Conservation (phyloP, 2,113 vertebrate genomes). For the Hepsetus odoe region DNA sequence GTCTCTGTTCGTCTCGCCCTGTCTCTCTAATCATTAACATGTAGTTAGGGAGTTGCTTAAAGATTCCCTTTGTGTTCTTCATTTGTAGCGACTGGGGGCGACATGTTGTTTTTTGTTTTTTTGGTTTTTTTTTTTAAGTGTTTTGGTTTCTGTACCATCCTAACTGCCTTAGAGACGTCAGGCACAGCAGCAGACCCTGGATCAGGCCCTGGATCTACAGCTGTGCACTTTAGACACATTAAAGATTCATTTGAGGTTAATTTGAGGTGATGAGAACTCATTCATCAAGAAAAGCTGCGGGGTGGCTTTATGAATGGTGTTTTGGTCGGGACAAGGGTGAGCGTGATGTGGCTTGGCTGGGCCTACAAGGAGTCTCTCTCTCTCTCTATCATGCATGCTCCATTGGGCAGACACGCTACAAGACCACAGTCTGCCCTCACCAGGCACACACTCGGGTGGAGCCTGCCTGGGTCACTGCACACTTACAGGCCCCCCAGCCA, state of each 20-base stretch:
- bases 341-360: constrained; percentile 16
- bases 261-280: too few relatives aligned
- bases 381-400: constrained; percentile 14
- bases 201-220: constrained; percentile 6
- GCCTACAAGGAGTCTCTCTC: constrained; percentile 14
- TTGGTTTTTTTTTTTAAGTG: too few relatives aligned
- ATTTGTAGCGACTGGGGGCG: not conserved
- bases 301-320: constrained; percentile 38
- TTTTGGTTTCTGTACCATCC: not conserved
- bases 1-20: not conserved
- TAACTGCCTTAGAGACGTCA: not conserved
- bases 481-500: not conserved
- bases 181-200: not conserved
- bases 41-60: not conserved
- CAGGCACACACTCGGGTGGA: constrained; percentile 17
- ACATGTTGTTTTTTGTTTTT: too few relatives aligned
- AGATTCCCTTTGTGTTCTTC: not conserved
- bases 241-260: constrained; percentile 11
- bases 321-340: not conserved
- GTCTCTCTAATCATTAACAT: not conserved
- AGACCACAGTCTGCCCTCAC: constrained; percentile 2
- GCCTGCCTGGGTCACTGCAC: constrained; percentile 25
- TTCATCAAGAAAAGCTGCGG: constrained; percentile 21
- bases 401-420: constrained; percentile 6
- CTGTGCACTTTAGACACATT: not conserved